A percentile compares a stretch with the other conserved stretches of the same genome.
Evolutionary conservation across 2,888 invertebrate genomes (phyloP).

Genomic region (Drosophila fungiperda): DNA sequence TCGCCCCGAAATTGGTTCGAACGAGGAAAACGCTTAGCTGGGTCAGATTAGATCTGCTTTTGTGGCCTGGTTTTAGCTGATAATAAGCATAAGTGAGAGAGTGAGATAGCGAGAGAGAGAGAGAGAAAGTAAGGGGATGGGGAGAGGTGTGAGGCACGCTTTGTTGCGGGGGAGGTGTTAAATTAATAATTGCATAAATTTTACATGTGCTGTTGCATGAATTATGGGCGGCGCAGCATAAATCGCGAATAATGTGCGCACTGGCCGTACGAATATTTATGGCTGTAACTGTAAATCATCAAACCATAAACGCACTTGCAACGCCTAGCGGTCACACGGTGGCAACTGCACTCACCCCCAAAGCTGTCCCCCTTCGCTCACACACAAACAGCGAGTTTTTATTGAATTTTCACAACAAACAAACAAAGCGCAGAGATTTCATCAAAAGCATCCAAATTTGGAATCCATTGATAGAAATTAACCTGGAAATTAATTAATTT

Average conservation of each 20-base stretch:
- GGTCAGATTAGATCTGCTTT: conserved; percentile 59
- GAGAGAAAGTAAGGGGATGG: neutral
- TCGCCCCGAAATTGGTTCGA: conserved; percentile 59
- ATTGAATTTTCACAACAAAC: conserved; percentile 38
- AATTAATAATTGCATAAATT: conserved; percentile 85
- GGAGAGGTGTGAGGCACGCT: conserved; percentile 20
- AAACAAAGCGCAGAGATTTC: neutral
- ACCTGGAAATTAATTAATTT: neutral
- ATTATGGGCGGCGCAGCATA: conserved; percentile 82
- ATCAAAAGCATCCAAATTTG: neutral
- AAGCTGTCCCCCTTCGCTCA: neutral
- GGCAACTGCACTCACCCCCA: conserved; percentile 37
- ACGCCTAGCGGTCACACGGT: conserved; percentile 59
- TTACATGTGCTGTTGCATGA: conserved; percentile 85
- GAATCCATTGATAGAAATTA: neutral
- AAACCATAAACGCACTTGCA: conserved; percentile 84
- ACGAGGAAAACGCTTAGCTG: conserved; percentile 53
- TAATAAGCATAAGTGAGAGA: conserved; percentile 10
- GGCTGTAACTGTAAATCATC: conserved; percentile 84
- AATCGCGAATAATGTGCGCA: conserved; percentile 83
- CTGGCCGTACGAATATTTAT: conserved; percentile 85
- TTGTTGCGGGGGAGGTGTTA: conserved; percentile 77
- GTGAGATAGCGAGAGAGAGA: neutral
- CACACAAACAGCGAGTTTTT: conserved; percentile 23
- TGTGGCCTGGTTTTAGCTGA: conserved; percentile 37